phyloP scores from a whole-genome alignment of 2,888 invertebrate species.

The Rapana venosa region DNA sequence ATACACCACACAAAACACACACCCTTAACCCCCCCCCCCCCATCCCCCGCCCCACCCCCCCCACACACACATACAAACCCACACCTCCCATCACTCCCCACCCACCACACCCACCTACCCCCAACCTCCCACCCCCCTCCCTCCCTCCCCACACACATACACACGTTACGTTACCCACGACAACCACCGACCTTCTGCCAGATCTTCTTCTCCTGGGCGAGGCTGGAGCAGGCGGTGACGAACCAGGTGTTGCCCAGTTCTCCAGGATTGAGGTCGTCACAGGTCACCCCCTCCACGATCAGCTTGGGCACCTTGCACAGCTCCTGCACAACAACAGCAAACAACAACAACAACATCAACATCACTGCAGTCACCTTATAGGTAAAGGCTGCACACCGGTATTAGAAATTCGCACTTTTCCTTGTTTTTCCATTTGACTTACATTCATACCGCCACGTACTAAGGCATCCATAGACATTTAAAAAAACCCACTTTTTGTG shows the following conservation, averaged over 20 bases:
- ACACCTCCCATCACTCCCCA: background rate
- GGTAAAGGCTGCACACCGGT: too few relatives aligned
- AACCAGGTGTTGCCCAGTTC: conserved; percentile 82
- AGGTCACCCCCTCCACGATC: conserved; percentile 80
- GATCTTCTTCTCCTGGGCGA: conserved; percentile 81
- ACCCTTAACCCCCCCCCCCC: background rate
- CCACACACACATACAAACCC: background rate
- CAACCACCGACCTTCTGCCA: conserved; percentile 79
- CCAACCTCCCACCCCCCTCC: background rate
- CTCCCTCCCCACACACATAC: background rate
- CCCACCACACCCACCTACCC: background rate
- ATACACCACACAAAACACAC: background rate
- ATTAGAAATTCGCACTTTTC: too few relatives aligned
- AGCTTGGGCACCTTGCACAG: conserved; percentile 80
- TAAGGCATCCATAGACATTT: too few relatives aligned
- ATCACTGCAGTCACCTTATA: background rate
- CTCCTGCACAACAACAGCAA: conserved; percentile 77
- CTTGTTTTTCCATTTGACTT: too few relatives aligned
- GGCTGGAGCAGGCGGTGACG: conserved; percentile 82
- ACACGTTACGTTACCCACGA: background rate
- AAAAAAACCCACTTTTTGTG: too few relatives aligned
- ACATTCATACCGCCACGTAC: too few relatives aligned
- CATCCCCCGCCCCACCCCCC: background rate
- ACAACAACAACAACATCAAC: background rate
- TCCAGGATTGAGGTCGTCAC: conserved; percentile 80